Evolutionary conservation across 2,888 invertebrate species (phyloP), one percentile per base, ranked within the genome.

Genomic region (Apodemia duryi): DNA sequence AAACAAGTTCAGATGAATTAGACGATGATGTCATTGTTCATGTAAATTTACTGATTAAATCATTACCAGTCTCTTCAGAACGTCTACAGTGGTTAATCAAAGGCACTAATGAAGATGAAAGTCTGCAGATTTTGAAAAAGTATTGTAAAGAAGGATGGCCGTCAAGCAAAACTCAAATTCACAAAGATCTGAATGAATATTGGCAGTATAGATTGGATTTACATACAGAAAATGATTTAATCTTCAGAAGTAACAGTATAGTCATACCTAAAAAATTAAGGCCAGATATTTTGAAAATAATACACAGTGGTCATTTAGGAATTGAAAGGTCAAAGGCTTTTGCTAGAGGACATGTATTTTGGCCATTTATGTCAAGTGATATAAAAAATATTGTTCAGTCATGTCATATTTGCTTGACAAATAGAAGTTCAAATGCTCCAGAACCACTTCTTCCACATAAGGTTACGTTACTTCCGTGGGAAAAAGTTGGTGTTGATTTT

Each of bases 41-140:
- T 75, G 77, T 74, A 51, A 78, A 76, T 73, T 73, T 75, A 72
- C 71, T 72, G 73, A 74, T 73, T 74, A 72, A 75, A 75, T 75
- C 74, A 76, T 76, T 73, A 77, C 72, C 65, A 74, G 61, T 61
- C 6, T 61, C 61, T 41, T 41, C 21, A n/a, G 72, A 70, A 73
- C 38, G 38, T 35, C 61, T 61, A 35, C 61, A 61, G 38, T 61
- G 38, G 61, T 61, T 61, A 61, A 61, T 61, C 32, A 61, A 35
- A 32, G 32, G 32, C 32, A 32, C 32, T 21, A 61, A 43, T 41
- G n/a, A 61, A 43, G 43, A 41, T 61, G 43, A 41, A 41, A n/a
- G 2, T 43, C 1, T 61, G 21, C 61, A 32, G 32, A 32, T 32
- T 32, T 32, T 32, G 32, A 32, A 61, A 41, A 61, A 41, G 43